Base-by-base conservation (phyloP, 1,140 invertebrate genomes). In the Centruroides sculpturatus region DNA sequence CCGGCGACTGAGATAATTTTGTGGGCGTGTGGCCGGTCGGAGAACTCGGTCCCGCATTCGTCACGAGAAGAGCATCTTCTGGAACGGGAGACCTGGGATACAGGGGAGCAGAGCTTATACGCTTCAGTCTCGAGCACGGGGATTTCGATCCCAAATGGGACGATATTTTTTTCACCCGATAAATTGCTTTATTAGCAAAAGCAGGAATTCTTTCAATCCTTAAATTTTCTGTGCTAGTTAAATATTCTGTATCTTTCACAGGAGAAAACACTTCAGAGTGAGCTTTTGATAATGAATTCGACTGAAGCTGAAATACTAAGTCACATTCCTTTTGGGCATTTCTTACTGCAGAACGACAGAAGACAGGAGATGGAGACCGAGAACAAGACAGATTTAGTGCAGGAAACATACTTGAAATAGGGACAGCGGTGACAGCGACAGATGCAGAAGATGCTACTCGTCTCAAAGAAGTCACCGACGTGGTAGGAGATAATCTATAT, bases 1-100 rank as follows among this genome's bases (percentile, higher is more conserved):
- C 66, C 58, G 79, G 77, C 59, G 80, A 79, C 59, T 79, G 77
- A 5, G 72, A 55, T 54, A 66, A 55, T 60, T 59, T 63, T 46
- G 49, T 55, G 11, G 55, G 61, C 8, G 63, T 55, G 54, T 57
- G 51, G 59, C 59, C 57, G 56, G 60, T 54, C 55, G 59, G 60
- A 59, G 67, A 63, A 55, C 62, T 64, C 35, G 64, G 62, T 48
- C 57, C 63, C 23, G 59, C 51, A 52, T 36, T 53, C n/a, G 48
- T 55, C 55, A 67, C 74, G 76, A 10, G 67, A 61, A 59, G 71
- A 60, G 63, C 64, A 51, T 71, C 68, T 66, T 69, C 67, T 52
- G 64, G 59, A 35, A 69, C 58, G 47, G 65, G 66, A 55, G 64
- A 66, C 65, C 65, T 68, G 64, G 63, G 66, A 57, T 65, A 68